Conservation (phyloP, 2,113 vertebrate species). For the Diphyllodes magnificus region DNA sequence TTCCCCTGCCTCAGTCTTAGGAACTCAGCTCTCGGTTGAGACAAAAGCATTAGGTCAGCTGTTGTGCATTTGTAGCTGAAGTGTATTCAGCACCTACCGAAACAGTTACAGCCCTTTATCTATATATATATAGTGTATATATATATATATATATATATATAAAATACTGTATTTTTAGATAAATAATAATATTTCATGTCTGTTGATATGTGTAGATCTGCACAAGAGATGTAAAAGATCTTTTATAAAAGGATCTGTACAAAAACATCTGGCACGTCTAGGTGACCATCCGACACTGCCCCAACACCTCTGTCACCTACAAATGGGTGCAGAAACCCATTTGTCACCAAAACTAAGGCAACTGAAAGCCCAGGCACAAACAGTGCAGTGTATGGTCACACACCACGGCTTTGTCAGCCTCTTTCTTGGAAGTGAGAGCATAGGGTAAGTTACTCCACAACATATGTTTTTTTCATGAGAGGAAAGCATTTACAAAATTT, state of each 20-base stretch:
- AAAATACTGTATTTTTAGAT: neutral
- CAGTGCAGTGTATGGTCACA: rapidly evolving
- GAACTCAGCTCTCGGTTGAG: neutral
- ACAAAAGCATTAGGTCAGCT: neutral
- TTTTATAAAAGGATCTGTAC: neutral
- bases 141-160: no score
- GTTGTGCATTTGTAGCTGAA: neutral
- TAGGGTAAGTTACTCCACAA: neutral
- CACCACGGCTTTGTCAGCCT: neutral
- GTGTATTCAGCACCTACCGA: neutral
- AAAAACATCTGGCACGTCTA: neutral
- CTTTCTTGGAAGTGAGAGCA: neutral
- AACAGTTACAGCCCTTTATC: neutral
- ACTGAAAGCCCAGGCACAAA: neutral
- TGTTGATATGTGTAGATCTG: neutral
- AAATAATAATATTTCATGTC: neutral
- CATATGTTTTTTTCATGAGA: neutral
- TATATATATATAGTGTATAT: no score
- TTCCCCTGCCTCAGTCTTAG: neutral
- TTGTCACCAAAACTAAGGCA: neutral
- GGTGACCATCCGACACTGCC: no score
- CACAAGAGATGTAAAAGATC: neutral
- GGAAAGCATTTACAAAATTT: neutral
- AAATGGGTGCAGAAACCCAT: no score
- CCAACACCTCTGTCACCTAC: neutral